These are phyloP conservation scores for Polyergus mexicanus DNA, from an alignment of 1,140 invertebrate species.

Conservation along the genomic window DNA sequence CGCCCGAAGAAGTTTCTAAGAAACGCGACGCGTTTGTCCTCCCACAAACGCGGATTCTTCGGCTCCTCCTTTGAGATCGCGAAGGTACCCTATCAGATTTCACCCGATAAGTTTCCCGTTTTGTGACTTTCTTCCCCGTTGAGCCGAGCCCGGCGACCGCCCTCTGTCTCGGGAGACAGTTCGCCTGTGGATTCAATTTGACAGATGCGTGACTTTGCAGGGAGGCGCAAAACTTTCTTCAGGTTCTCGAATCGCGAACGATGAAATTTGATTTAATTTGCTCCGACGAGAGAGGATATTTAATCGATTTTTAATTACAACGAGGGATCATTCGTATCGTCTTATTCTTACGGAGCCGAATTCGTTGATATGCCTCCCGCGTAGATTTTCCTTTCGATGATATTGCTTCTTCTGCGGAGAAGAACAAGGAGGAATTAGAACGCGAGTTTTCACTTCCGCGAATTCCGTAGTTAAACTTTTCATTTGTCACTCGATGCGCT, in stretches of 20 bases:
- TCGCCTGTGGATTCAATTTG: conserved; percentile 39
- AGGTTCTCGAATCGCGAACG: conserved; percentile 35
- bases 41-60: neutral
- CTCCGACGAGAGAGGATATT: neutral
- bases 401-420: conserved; percentile 48
- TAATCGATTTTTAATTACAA: conserved; percentile 55
- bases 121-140: conserved; percentile 14
- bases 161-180: conserved; percentile 11
- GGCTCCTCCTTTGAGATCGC: conserved; percentile 21
- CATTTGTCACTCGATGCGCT: conserved; percentile 10
- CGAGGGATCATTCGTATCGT: conserved; percentile 19
- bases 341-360: conserved; percentile 10
- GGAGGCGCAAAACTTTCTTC: conserved; percentile 25
- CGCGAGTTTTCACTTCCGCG: neutral
- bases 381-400: conserved; percentile 42
- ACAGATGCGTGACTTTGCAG: conserved; percentile 35
- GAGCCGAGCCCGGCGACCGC: neutral
- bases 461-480: neutral
- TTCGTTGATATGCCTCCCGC: conserved; percentile 31
- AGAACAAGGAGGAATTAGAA: conserved; percentile 17
- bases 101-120: conserved; percentile 34
- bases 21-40: neutral
- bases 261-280: conserved; percentile 46
- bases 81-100: neutral
- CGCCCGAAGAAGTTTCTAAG: neutral